phyloP scores from a whole-genome alignment of 2,888 invertebrate genomes.

The Baronia brevicornis region DNA sequence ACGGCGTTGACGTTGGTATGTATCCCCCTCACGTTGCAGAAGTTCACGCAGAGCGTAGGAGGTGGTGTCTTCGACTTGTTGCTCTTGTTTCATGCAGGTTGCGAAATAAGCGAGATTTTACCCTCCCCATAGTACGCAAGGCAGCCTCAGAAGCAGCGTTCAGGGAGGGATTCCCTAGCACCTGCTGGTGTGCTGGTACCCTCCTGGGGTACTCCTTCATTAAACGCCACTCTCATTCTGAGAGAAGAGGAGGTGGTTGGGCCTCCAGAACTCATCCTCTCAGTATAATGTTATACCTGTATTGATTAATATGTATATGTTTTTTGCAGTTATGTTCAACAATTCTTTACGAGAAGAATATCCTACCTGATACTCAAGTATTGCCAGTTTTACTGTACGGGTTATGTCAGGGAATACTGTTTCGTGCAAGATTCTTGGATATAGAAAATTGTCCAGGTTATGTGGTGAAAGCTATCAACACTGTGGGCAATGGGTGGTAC shows the following conservation, averaged over 20 bases:
- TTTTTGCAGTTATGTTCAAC: slow-evolving; percentile 56
- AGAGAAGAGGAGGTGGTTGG: too few relatives aligned
- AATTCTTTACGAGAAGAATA: slow-evolving; percentile 60
- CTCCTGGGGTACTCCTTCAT: too few relatives aligned
- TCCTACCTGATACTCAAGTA: slow-evolving; percentile 52
- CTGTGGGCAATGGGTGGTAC: slow-evolving; percentile 62
- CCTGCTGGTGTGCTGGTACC: too few relatives aligned
- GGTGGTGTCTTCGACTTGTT: too few relatives aligned
- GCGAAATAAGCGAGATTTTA: not conserved
- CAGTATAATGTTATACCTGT: slow-evolving; percentile 1
- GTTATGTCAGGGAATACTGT: slow-evolving; percentile 61
- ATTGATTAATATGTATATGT: slow-evolving; percentile 2
- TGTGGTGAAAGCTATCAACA: slow-evolving; percentile 56
- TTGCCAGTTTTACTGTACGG: slow-evolving; percentile 64
- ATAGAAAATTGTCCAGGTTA: slow-evolving; percentile 66
- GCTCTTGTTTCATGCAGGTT: slow-evolving; percentile 4
- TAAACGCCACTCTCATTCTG: too few relatives aligned
- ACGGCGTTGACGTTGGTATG: too few relatives aligned
- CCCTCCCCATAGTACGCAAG: too few relatives aligned
- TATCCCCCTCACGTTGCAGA: too few relatives aligned
- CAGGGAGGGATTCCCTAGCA: too few relatives aligned
- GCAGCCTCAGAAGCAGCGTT: too few relatives aligned
- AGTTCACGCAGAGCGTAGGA: too few relatives aligned
- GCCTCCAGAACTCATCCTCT: not conserved
- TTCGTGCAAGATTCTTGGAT: slow-evolving; percentile 62